Conservation (phyloP, 2,797 vertebrate species). For the Pachyuromys duprasi region DNA sequence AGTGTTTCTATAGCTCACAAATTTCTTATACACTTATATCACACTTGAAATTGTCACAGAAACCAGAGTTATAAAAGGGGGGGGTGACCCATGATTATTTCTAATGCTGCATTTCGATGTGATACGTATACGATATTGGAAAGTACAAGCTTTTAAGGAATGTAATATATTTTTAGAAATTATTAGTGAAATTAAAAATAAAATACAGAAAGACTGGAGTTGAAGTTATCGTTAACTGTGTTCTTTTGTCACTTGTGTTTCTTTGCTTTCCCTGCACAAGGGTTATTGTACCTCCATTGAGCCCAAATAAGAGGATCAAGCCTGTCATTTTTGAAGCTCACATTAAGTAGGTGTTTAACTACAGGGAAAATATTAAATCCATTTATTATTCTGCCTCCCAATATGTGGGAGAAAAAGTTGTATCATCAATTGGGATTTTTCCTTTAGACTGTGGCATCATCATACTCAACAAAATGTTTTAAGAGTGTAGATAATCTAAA, state of each 20-base stretch:
- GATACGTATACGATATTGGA: background rate
- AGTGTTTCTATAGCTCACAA: conserved; percentile 75
- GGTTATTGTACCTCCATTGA: background rate
- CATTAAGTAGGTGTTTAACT: conserved; percentile 48
- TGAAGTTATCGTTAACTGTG: background rate
- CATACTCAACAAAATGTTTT: conserved; percentile 56
- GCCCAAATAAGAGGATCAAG: background rate
- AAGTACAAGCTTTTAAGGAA: background rate
- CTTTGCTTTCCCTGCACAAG: background rate
- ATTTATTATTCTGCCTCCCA: conserved; percentile 30
- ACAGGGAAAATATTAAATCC: conserved; percentile 40
- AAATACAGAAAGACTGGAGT: background rate
- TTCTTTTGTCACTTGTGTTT: background rate
- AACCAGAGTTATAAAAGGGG: conserved; percentile 75
- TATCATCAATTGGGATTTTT: conserved; percentile 55
- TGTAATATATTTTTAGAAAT: background rate
- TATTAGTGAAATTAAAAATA: conserved; percentile 18
- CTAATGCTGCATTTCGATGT: conserved; percentile 18
- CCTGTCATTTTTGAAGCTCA: conserved; percentile 44
- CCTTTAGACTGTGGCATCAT: background rate
- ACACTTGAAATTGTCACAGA: conserved; percentile 71
- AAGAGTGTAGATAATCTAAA: conserved; percentile 42
- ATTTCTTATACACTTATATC: conserved; percentile 66
- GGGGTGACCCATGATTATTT: conserved; percentile 33
- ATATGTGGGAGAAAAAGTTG: background rate